Conservation (phyloP, 2,113 vertebrate species). For the Pelodiscus sinensis region DNA sequence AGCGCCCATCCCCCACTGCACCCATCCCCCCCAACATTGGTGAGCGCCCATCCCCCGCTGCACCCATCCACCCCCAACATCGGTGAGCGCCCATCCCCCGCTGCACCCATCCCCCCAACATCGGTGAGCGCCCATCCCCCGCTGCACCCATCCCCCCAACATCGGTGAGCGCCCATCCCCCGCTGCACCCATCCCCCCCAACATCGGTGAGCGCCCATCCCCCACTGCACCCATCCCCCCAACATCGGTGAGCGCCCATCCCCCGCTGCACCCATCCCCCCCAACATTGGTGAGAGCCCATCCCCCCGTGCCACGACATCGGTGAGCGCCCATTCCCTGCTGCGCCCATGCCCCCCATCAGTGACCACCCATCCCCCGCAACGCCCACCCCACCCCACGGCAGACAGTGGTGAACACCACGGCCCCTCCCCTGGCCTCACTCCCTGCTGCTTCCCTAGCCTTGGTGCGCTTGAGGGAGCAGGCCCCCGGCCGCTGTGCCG, state of each 20-base stretch:
- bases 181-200: background rate
- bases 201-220: background rate
- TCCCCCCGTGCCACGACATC: too few relatives aligned
- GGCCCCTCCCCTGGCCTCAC: background rate
- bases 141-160: background rate
- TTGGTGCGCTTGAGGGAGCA: constrained; percentile 59
- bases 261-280: too few relatives aligned
- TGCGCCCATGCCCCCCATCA: too few relatives aligned
- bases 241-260: background rate
- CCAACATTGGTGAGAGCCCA: too few relatives aligned
- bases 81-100: background rate
- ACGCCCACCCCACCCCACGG: background rate
- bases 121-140: background rate
- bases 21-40: background rate
- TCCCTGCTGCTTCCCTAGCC: constrained; percentile 35
- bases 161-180: background rate
- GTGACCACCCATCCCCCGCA: background rate
- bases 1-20: background rate
- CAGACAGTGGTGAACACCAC: background rate
- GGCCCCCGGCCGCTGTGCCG: constrained; percentile 47
- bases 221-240: constrained; percentile 21
- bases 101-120: background rate
- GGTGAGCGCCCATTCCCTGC: too few relatives aligned
- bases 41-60: too few relatives aligned
- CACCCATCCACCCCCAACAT: background rate